phyloP scores from a whole-genome alignment of 37 sponge, comb jelly and placozoan genomes.

The Crambe crambe region DNA sequence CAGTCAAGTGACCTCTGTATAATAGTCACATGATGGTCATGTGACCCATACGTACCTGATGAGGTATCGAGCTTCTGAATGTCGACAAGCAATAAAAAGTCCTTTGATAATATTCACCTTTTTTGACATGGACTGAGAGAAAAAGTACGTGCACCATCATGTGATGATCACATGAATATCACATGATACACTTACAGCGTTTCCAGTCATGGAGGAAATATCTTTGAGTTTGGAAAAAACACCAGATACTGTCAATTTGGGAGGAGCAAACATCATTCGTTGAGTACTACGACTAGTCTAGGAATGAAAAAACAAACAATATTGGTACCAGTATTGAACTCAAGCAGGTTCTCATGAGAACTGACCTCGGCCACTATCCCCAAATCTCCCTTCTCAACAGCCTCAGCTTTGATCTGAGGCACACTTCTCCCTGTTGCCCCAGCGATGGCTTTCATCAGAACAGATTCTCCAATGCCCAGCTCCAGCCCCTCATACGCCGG shows the following conservation, averaged over 20 bases:
- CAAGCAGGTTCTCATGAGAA: no score
- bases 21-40: slow-evolving; percentile 3
- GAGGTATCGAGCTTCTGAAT: slow-evolving; percentile 88
- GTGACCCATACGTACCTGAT: slow-evolving; percentile 54
- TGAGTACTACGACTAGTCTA: slow-evolving; percentile 87
- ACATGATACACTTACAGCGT: slow-evolving; percentile 52
- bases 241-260: slow-evolving; percentile 74
- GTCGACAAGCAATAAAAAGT: slow-evolving; percentile 86
- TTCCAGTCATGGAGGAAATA: slow-evolving; percentile 83
- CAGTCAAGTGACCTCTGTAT: no score
- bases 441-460: slow-evolving; percentile 87
- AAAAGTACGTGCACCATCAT: not conserved
- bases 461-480: slow-evolving; percentile 88
- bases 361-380: slow-evolving; percentile 94
- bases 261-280: slow-evolving; percentile 93
- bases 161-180: slow-evolving; percentile 4
- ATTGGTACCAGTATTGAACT: not conserved
- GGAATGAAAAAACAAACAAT: not conserved
- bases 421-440: slow-evolving; percentile 83
- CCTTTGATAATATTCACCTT: slow-evolving; percentile 89
- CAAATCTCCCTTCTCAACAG: slow-evolving; percentile 84
- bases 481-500: slow-evolving; percentile 95
- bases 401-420: slow-evolving; percentile 83
- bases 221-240: slow-evolving; percentile 90
- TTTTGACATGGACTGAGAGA: slow-evolving; percentile 68